Conservation (phyloP, 2,797 vertebrate species). For the Sebastes itinus region DNA sequence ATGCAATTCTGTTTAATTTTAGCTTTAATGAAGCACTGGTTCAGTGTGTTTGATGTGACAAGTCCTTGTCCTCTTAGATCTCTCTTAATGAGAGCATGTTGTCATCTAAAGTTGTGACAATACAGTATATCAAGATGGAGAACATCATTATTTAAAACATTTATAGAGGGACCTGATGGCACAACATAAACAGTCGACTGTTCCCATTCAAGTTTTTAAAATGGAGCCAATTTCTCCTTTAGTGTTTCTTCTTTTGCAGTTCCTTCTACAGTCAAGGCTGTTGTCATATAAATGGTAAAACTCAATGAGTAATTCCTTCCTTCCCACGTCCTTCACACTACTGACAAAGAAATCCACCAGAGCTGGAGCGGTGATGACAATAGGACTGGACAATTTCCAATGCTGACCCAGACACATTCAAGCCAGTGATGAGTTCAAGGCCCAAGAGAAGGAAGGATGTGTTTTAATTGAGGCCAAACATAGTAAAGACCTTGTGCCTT, state of each 20-base stretch:
- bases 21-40: conserved; percentile 32
- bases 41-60: conserved; percentile 40
- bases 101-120: neutral
- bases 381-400: conserved; percentile 23
- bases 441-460: conserved; percentile 41
- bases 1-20: conserved; percentile 2
- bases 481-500: conserved; percentile 31
- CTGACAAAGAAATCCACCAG: conserved; percentile 24
- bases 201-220: neutral
- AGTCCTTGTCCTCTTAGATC: conserved; percentile 21
- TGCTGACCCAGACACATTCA: conserved; percentile 3
- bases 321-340: conserved; percentile 24
- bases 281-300: conserved; percentile 11
- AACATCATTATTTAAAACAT: neutral
- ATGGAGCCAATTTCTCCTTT: neutral
- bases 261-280: conserved; percentile 9
- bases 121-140: neutral
- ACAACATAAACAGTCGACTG: neutral
- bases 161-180: neutral
- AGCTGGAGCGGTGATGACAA: conserved; percentile 33
- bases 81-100: conserved; percentile 31
- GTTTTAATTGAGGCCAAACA: conserved; percentile 20
- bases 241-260: neutral
- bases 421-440: conserved; percentile 33
- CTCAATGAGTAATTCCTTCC: conserved; percentile 31